Conservation (phyloP, 2,888 invertebrate genomes). For the Criorhina ranunculi region DNA sequence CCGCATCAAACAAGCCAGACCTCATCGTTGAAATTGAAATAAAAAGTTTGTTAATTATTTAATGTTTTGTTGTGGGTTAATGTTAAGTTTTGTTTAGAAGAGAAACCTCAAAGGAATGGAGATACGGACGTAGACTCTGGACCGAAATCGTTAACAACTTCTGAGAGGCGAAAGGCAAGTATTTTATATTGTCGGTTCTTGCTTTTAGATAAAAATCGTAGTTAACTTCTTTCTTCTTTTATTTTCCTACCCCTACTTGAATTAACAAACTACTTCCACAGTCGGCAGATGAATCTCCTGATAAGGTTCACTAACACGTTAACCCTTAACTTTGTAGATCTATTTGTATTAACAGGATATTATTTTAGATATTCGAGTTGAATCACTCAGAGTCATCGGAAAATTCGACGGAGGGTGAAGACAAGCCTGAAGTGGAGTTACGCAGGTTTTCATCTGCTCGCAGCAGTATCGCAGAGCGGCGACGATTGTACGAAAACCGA, state of each 20-base stretch:
- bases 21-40: constrained; percentile 85
- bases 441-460: constrained; percentile 88
- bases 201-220: constrained; percentile 35
- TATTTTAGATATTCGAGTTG: constrained; percentile 83
- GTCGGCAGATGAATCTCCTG: constrained; percentile 82
- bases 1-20: constrained; percentile 80
- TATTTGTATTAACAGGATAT: constrained; percentile 32
- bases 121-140: constrained; percentile 87
- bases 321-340: constrained; percentile 8
- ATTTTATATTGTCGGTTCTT: constrained; percentile 75
- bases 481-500: constrained; percentile 91
- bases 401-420: constrained; percentile 86
- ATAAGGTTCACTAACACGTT: constrained; percentile 81
- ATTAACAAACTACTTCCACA: constrained; percentile 67
- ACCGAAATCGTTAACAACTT: constrained; percentile 91
- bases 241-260: constrained; percentile 51
- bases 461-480: constrained; percentile 91
- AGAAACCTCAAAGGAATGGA: constrained; percentile 76
- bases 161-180: constrained; percentile 90
- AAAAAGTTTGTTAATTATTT: constrained; percentile 83
- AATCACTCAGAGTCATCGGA: constrained; percentile 85
- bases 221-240: constrained; percentile 61
- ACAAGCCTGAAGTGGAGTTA: constrained; percentile 85
- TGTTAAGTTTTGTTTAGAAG: constrained; percentile 76
- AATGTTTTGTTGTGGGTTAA: not conserved